A percentile compares a stretch with the other conserved stretches of the same genome.
Conservation (phyloP, 2,797 vertebrate genomes). For the Hirundo rustica region DNA sequence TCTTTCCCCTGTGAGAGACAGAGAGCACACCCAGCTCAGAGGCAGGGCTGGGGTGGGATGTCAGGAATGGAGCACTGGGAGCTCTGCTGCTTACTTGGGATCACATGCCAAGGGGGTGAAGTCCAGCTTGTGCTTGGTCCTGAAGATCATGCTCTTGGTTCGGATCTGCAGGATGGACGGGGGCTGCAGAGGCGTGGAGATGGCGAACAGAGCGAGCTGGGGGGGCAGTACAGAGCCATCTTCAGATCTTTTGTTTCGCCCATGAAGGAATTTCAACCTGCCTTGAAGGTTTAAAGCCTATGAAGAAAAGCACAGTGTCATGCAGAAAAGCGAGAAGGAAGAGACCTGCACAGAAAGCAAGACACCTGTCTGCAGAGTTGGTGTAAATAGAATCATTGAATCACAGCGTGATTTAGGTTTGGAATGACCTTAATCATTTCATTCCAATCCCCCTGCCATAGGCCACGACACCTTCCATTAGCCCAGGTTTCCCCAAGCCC, state of each 20-base stretch:
- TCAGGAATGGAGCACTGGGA: fast-evolving
- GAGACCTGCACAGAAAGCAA: not conserved
- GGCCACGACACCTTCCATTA: not conserved
- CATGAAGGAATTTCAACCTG: slow-evolving; percentile 69
- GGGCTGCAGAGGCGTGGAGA: slow-evolving; percentile 70
- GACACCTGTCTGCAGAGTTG: not conserved
- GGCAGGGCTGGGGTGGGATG: fast-evolving
- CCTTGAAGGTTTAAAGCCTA: slow-evolving; percentile 74
- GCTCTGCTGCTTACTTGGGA: slow-evolving; percentile 59
- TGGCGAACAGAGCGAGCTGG: slow-evolving; percentile 70
- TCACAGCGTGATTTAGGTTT: not conserved
- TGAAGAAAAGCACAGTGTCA: not conserved
- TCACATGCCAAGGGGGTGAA: slow-evolving; percentile 73
- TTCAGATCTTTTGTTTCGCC: slow-evolving; percentile 18
- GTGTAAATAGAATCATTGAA: not conserved
- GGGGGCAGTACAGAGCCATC: not conserved
- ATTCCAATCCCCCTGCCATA: not conserved
- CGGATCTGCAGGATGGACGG: slow-evolving; percentile 69
- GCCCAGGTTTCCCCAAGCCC: not conserved
- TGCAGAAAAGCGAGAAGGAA: not conserved
- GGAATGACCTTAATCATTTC: not conserved
- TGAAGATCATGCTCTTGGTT: slow-evolving; percentile 74
- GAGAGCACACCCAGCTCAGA: not conserved
- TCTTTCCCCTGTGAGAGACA: slow-evolving; percentile 6
- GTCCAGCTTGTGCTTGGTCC: slow-evolving; percentile 77